phyloP scores from a whole-genome alignment of 1,140 invertebrate genomes.

The Brachionus sp. region DNA sequence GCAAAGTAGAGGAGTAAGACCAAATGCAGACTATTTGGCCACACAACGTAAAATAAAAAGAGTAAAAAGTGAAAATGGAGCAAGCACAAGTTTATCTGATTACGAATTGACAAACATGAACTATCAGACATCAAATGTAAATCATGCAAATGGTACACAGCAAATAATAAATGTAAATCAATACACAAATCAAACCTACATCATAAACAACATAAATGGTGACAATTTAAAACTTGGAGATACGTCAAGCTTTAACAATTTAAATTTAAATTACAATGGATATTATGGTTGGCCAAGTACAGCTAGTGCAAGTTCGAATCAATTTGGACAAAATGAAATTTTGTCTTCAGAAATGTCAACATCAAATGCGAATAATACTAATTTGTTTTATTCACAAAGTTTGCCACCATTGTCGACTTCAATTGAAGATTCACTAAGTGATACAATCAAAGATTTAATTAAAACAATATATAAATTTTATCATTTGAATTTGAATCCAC shows the following conservation, averaged over 20 bases:
- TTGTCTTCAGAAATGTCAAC: neutral
- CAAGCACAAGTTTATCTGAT: neutral
- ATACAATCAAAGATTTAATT: slow-evolving; percentile 17
- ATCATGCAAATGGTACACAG: neutral
- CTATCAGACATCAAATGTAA: slow-evolving; percentile 9
- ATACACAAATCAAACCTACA: slow-evolving; percentile 40
- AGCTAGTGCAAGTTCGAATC: neutral
- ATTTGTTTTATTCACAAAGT: neutral
- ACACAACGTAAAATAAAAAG: slow-evolving; percentile 35
- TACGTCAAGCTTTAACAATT: neutral
- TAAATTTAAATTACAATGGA: slow-evolving; percentile 18
- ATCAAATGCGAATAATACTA: neutral
- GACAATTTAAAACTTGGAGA: neutral
- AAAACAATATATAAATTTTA: slow-evolving; percentile 30
- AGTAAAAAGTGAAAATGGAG: slow-evolving; percentile 35
- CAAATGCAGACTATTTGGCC: slow-evolving; percentile 24
- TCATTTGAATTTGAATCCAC: slow-evolving; percentile 16
- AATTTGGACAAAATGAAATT: neutral
- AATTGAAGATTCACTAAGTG: slow-evolving; percentile 22
- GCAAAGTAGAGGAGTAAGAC: slow-evolving; percentile 37
- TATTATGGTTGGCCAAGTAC: slow-evolving; percentile 1
- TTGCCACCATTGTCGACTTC: neutral
- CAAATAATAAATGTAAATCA: slow-evolving; percentile 37
- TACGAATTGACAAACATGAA: slow-evolving; percentile 37
- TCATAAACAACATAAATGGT: slow-evolving; percentile 28